A percentile compares a stretch with the other conserved stretches of the same genome.
Evolutionary conservation across 2,888 invertebrate genomes (phyloP).

Genomic region (Euclidia mi): DNA sequence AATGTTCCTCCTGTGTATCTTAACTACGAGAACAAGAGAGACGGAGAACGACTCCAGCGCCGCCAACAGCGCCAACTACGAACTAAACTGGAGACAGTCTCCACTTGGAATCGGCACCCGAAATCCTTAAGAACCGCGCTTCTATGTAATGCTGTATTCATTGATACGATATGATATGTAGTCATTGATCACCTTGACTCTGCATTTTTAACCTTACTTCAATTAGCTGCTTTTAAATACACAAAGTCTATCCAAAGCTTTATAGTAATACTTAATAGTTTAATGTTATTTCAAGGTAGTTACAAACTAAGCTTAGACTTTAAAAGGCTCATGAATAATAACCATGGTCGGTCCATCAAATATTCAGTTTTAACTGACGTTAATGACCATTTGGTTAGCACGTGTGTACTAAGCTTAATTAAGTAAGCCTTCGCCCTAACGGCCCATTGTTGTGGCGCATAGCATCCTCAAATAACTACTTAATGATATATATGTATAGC

Average conservation of each 20-base stretch:
- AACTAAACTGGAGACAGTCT: too few species aligned
- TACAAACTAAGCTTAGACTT: slow-evolving; percentile 18
- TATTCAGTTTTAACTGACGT: slow-evolving; percentile 57
- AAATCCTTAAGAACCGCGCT: too few species aligned
- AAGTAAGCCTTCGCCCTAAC: slow-evolving; percentile 64
- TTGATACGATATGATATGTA: too few species aligned
- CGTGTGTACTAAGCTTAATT: slow-evolving; percentile 71
- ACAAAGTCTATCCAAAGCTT: slow-evolving; percentile 6
- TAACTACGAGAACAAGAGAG: too few species aligned
- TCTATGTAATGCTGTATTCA: too few species aligned
- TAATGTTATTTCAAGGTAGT: slow-evolving; percentile 13
- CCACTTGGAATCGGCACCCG: too few species aligned
- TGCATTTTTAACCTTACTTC: too few species aligned
- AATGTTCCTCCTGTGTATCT: too few species aligned
- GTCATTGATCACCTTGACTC: too few species aligned
- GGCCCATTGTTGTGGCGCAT: slow-evolving; percentile 74
- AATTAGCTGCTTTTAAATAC: slow-evolving; percentile 7
- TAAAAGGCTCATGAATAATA: slow-evolving; percentile 24
- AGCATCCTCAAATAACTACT: slow-evolving; percentile 72
- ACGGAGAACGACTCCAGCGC: too few species aligned
- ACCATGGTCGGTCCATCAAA: slow-evolving; percentile 51
- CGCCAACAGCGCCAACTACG: too few species aligned
- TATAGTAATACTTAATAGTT: slow-evolving; percentile 16
- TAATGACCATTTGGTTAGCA: slow-evolving; percentile 46
- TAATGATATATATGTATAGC: slow-evolving; percentile 73